Evolutionary conservation across 2,113 vertebrate genomes (phyloP), one percentile per base, ranked within the genome.

Genomic region (Chionomys nivalis): DNA sequence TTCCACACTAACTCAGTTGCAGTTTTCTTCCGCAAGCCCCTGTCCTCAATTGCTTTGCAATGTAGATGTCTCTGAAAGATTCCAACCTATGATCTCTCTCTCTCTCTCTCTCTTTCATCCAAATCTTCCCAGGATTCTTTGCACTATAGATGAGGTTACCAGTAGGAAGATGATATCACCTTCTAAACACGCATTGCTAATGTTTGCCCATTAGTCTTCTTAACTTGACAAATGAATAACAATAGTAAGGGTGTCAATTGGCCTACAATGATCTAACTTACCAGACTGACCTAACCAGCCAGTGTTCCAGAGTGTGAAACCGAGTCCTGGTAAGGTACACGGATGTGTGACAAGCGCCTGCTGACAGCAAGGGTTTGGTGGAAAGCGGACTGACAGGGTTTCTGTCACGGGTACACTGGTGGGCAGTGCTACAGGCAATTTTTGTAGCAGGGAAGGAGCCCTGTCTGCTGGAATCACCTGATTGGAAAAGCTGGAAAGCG

Each of bases 31-130:
- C 95, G 77, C 93, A 66, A 86, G 55, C 44, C 89, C 14, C 73
- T 95, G 89, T 93, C 94, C 97, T 97, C 90, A 97, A 91, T 96
- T 95, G 94, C 96, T 97, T 96, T 97, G 61, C 77, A 73, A 42
- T 47, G 65, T 83, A 93, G 65, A 88, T 91, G 52, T 73, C 58
- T 65, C n/a, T 93, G 72, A 55, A 13, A 92, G 31, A 87, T 95
- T 87, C 28, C 21, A 82, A 24, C 31, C 78, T 42, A 78, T 89
- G 65, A 6, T 79, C n/a, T 19, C 55, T 55, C 55, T 55, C 47
- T 79, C 10, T 52, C 11, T 52, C 49, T 87, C 17, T 61, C 49
- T 82, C 63, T 89, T 93, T 87, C 28, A 55, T 39, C 19, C 63
- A 82, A n/a, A 33, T 65, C 28, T 75, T 87, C 81, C 75, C 61